Base-by-base conservation (phyloP, 1,140 invertebrate species). In the Pseudomyrmex sp. region DNA sequence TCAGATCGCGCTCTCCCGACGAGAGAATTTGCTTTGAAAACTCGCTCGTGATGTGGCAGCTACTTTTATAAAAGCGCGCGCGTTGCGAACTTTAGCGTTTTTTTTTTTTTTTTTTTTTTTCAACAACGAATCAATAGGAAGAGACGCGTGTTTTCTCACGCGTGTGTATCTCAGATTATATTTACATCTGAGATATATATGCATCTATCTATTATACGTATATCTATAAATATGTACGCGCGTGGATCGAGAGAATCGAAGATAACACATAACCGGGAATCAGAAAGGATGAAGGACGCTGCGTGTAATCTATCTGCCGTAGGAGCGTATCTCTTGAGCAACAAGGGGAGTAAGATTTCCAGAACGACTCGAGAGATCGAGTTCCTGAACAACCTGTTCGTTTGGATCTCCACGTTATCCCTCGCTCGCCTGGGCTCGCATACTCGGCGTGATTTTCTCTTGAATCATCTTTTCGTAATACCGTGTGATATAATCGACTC, bases 401-500 rank as follows among this genome's bases (percentile, higher is more conserved):
- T 50, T 8, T 10, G 5, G 5, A 35, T 35, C 35, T 35, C 35
- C 35, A 7, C 35, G 35, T 35, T 35, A 35, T 35, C 52, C 44
- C 3, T 69, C 44, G 48, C 54, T 63, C 18, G 26, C 50, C 12
- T 15, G 56, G 5, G 48, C 13, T 56, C 26, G 59, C 86, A 62
- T 82, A 68, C 75, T 18, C 8, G 54, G 18, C 85, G 85, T 18
- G 69, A 84, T 83, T 84, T 18, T 80, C 52, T 59, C 69, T 77
- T 88, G 86, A 88, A 87, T 88, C 86, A 88, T 83, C 66, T 87
- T 87, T 88, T 88, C 86, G 86, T 88, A 88, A 88, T 84, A 88
- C 74, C 63, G 35, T 26, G 82, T 88, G 86, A 87, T 80, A 86
- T 85, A 88, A 88, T 59, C 54, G 82, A 79, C 35, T 48, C 54